Base-by-base conservation (phyloP, 2,888 invertebrate genomes). In the Thysanoteuthis rhombus region DNA sequence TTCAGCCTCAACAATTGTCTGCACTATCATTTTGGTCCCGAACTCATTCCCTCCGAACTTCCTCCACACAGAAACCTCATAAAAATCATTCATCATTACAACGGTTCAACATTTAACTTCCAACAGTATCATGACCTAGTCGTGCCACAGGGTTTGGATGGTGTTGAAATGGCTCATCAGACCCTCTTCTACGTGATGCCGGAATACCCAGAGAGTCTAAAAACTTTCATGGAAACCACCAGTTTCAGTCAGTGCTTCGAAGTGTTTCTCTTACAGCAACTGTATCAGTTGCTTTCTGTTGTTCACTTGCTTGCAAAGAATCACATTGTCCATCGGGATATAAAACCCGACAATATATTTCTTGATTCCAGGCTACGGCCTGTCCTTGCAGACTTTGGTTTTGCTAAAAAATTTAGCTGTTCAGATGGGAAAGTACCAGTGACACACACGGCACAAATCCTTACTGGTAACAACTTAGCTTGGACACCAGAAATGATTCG, bases 341-440 rank as follows among this genome's bases (percentile, higher is more conserved):
- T 96, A 42, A 95, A 94, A 58, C 94, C 95, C 19, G 95, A 95
- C n/a, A 95, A 94, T 93, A 94, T 96, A n/a, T 95, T 95, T 90
- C 94, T 96, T 5, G 94, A 95, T 93, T 93, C 93, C 40, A 89
- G 93, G 28, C 93, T 95, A 8, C 93, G 95, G 42, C 95, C 95
- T 5, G 93, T 95, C n/a, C 52, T 95, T 90, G 94, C 94, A 5
- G 94, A 95, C 91, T 95, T 95, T 92, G 95, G 95, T 39, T 93
- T 95, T 93, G 95, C 95, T 5, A 93, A 93, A 19, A 93, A 92
- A 25, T 36, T 94, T 25, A 89, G 90, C 22, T 94, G 90, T 22
- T n/a, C 19, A 36, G n/a, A 75, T 16, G n/a, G 12, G n/a, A n/a
- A n/a, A 75, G 36, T 75, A 93, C 93, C 32, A 39, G 39, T 39